Evolutionary conservation across 2,888 invertebrate species (phyloP).

Genomic region (Podotricha telesiphe): DNA sequence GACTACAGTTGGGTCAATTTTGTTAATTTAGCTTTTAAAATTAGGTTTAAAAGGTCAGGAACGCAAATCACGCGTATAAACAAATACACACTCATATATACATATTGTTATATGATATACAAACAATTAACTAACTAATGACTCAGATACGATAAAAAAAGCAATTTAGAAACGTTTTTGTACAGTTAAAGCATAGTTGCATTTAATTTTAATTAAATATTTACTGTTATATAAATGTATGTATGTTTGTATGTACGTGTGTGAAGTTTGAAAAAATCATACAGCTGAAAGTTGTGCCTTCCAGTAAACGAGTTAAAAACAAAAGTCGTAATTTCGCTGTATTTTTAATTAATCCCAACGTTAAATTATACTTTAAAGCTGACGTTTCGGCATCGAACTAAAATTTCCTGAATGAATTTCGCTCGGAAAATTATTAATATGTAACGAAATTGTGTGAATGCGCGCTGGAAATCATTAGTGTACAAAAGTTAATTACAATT

Average conservation of each 20-base stretch:
- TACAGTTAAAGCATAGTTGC: background rate
- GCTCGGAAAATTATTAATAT: slow-evolving; percentile 17
- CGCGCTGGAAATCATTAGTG: slow-evolving; percentile 11
- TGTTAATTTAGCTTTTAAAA: no score
- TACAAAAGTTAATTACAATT: slow-evolving; percentile 23
- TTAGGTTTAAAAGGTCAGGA: no score
- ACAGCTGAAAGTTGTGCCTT: background rate
- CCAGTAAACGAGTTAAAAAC: slow-evolving; percentile 18
- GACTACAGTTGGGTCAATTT: no score
- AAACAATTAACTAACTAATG: no score
- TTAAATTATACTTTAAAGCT: slow-evolving; percentile 14
- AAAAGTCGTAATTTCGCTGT: slow-evolving; percentile 14
- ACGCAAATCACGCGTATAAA: no score
- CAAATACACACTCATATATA: no score
- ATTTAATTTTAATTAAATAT: background rate
- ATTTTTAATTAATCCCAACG: slow-evolving; percentile 23
- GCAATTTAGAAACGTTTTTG: background rate
- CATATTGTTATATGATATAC: no score
- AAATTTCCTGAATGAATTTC: slow-evolving; percentile 12
- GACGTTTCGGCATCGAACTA: slow-evolving; percentile 21
- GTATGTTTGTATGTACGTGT: background rate
- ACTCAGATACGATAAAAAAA: background rate
- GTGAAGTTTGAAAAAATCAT: background rate
- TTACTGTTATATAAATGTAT: background rate
- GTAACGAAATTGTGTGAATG: slow-evolving; percentile 18